Base-by-base conservation (phyloP, 2,797 vertebrate species). In the Lepidocolaptes lacrymiger region DNA sequence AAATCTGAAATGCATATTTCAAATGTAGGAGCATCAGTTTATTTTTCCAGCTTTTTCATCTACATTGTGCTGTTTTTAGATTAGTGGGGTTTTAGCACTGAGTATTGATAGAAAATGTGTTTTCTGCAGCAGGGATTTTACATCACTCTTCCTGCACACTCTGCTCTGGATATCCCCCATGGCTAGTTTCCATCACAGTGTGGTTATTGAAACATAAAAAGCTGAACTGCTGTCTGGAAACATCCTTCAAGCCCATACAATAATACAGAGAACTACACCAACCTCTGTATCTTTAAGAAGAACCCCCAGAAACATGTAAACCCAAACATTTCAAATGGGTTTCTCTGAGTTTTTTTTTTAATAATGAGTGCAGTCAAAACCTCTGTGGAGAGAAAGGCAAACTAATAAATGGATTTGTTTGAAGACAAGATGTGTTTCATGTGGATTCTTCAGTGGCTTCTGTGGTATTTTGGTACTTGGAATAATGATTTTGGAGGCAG, bases 381-480 rank as follows among this genome's bases (percentile, higher is more conserved):
- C 85, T 93, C 95, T 74, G 79, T 0, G 89, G 93, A 77, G 58
- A 95, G 94, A 89, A 96, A 93, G 59, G 89, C 93, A 93, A 95
- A 85, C 91, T 94, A 77, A 95, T 91, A 93, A 95, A 85, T 43
- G 94, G 96, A 88, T 91, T 95, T 93, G 89, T 96, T 92, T 80
- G 93, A 91, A 84, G 82, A 44, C 89, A 91, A 93, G 85, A 63
- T 90, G 89, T 90, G 75, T 94, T 96, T 94, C 87, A 94, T 95
- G 94, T 96, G 96, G 94, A 61, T 94, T 88, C 89, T 93, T 64
- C 83, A n/a, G 95, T 94, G 95, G 95, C 94, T 97, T 95, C 77
- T 91, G 96, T 97, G 94, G 96, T 96, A 94, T 96, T 96, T 94
- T 89, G 83, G 64, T 90, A 88, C 91, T 95, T 83, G 93, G 88